Evolutionary conservation across 2,888 invertebrate genomes (phyloP).

Genomic region (Drosophila quinaria): DNA sequence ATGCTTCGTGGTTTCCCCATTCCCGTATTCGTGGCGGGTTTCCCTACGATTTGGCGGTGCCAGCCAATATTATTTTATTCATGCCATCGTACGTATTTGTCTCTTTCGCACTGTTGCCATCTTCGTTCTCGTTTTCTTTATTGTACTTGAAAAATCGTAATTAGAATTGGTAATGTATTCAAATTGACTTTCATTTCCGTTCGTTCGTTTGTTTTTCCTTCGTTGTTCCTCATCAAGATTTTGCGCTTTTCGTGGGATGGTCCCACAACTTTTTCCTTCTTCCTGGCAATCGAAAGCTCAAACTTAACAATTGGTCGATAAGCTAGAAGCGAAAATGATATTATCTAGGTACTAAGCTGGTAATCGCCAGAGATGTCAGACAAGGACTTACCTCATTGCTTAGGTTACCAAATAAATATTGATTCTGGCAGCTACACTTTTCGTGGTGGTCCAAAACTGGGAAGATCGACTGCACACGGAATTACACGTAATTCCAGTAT

Average conservation of each 20-base stretch:
- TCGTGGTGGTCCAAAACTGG: neutral
- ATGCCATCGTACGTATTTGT: constrained; percentile 69
- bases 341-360: constrained; percentile 27
- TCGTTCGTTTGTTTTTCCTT: constrained; percentile 60
- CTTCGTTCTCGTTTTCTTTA: constrained; percentile 43
- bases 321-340: constrained; percentile 23
- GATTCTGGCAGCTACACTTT: constrained; percentile 25
- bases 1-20: constrained; percentile 62
- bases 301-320: constrained; percentile 50
- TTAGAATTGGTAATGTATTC: constrained; percentile 82
- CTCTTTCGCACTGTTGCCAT: constrained; percentile 46
- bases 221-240: constrained; percentile 61
- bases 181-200: constrained; percentile 81
- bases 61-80: constrained; percentile 77
- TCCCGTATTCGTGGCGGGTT: neutral
- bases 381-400: constrained; percentile 14
- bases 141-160: constrained; percentile 82
- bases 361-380: constrained; percentile 18
- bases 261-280: neutral
- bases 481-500: constrained; percentile 37
- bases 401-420: constrained; percentile 42
- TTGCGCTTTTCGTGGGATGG: constrained; percentile 50
- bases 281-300: constrained; percentile 25
- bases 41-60: constrained; percentile 37
- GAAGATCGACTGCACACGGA: constrained; percentile 39